These are phyloP conservation scores for Caenorhabditis sulstoni DNA, from an alignment of 2,888 invertebrate genomes.

Conservation along the genomic window DNA sequence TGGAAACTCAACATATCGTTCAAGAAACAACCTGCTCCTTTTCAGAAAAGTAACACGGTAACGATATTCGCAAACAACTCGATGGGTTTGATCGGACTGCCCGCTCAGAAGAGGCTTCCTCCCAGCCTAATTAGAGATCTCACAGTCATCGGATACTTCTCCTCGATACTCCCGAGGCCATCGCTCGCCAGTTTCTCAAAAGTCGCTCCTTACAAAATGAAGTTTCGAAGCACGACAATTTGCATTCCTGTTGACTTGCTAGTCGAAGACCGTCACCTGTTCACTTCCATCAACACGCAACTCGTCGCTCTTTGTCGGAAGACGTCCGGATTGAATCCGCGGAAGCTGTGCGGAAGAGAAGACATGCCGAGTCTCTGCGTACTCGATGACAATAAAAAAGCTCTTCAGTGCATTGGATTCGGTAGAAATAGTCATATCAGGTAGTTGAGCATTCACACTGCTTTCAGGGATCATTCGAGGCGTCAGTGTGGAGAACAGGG, in stretches of 20 bases:
- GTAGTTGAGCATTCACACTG: too few relatives aligned
- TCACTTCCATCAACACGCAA: constrained; percentile 61
- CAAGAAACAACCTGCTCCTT: too few relatives aligned
- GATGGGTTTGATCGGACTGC: constrained; percentile 18
- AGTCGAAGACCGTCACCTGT: constrained; percentile 44
- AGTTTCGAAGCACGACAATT: constrained; percentile 38
- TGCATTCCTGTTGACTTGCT: constrained; percentile 42
- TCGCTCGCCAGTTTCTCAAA: constrained; percentile 29
- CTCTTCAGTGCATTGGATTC: constrained; percentile 54
- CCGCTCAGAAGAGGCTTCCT: constrained; percentile 25
- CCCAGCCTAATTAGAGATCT: constrained; percentile 39
- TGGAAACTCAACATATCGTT: too few relatives aligned
- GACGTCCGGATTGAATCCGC: constrained; percentile 9
- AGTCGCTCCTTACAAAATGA: constrained; percentile 34
- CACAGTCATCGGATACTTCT: constrained; percentile 57
- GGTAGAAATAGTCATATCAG: constrained; percentile 10
- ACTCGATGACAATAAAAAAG: constrained; percentile 5
- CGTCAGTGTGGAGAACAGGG: constrained; percentile 16
- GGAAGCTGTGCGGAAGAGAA: constrained; percentile 17
- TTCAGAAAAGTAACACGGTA: not conserved
- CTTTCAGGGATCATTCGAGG: constrained; percentile 28
- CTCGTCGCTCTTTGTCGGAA: constrained; percentile 47
- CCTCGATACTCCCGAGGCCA: constrained; percentile 26
- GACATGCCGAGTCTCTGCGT: constrained; percentile 37
- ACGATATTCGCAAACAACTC: constrained; percentile 42